Evolutionary conservation across 23 tunicate genomes (phyloP), one percentile per base, ranked within the genome.

Genomic region (Ascidia mentula): DNA sequence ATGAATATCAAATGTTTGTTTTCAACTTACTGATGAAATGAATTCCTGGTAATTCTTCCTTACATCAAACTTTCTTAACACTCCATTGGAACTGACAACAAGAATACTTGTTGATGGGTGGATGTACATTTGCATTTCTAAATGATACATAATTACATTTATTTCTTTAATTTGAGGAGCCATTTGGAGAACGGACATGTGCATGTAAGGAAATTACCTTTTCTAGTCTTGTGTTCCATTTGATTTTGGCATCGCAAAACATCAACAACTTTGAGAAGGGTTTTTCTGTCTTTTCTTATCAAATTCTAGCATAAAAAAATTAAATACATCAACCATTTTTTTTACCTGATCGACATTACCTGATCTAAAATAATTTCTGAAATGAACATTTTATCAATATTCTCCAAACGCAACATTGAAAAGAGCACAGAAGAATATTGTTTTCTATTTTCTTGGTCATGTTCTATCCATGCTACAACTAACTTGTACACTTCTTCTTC

Each of bases 391-490:
- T 53, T 53, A 9, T 28, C 24, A 6, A 53, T 53, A 20, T 53
- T 53, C 65, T 53, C 24, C 65, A 53, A 53, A 53, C 24, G 22
- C 65, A 53, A 53, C 65, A 53, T 53, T 20, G 65, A 53, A 53
- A 53, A 53, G 2, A 53, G 65, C 13, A 20, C 65, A 9, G 65
- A 28, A 53, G 24, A 53, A 53, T 5, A 53, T 6, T 53, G 28
- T 53, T 53, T 53, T 1, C 65, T 26, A 20, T 53, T 6, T 28
- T 53, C 65, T 53, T 9, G 22, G 65, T 53, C 65, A 9, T 53
- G 65, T 53, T 53, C 24, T 28, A 53, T 28, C 65, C 65, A 53
- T 20, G 65, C 65, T 9, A 9, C 13, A 1, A 53, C 24, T 9
- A 53, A 53, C 2, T 53, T 53, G 65, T 53, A 53, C 22, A 9